These are phyloP conservation scores for Baccha elongata DNA, from an alignment of 2,888 invertebrate genomes.

Conservation along the genomic window DNA sequence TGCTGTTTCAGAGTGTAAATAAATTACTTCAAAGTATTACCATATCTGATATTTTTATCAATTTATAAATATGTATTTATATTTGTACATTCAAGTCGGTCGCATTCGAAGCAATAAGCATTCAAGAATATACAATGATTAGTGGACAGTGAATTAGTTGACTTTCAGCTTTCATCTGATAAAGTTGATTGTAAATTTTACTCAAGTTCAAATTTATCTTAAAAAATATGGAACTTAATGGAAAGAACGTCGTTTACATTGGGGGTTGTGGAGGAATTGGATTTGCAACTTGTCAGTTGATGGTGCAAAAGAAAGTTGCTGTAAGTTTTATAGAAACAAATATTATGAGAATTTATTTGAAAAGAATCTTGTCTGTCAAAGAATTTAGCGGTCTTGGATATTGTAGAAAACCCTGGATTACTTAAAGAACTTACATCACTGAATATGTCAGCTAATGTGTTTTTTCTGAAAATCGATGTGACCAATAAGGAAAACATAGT, in stretches of 20 bases:
- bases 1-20: no score
- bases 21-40: no score
- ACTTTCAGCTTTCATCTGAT: not conserved
- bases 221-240: conserved; percentile 41
- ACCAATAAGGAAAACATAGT: conserved; percentile 76
- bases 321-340: conserved; percentile 8
- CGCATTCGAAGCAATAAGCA: no score
- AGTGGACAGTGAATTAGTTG: not conserved
- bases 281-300: conserved; percentile 62
- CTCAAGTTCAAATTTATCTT: no score
- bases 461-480: conserved; percentile 78
- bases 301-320: conserved; percentile 1
- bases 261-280: conserved; percentile 76
- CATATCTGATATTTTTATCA: no score
- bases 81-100: no score
- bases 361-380: no score
- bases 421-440: conserved; percentile 77
- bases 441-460: conserved; percentile 76
- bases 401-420: conserved; percentile 79
- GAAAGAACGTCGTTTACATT: conserved; percentile 72
- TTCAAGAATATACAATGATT: no score
- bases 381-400: conserved; percentile 78
- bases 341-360: no score
- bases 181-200: not conserved
- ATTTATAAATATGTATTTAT: no score